phyloP scores from a whole-genome alignment of 2,113 vertebrate genomes.

The Neogale vison region DNA sequence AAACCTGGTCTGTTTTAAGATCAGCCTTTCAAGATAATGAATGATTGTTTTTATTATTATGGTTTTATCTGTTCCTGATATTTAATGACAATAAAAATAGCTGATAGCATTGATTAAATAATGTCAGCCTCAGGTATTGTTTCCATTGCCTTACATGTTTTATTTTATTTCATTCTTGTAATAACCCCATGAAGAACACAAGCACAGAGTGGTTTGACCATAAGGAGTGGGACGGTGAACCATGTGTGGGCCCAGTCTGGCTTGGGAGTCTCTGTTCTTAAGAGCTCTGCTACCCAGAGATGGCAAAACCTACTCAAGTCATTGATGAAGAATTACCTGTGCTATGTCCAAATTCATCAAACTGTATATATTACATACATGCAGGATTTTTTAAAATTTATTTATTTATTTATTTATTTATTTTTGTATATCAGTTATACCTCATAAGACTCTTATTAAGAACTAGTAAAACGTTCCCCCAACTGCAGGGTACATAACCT shows the following conservation, averaged over 20 bases:
- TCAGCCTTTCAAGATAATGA: neutral
- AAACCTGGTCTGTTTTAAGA: neutral
- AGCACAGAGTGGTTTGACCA: neutral
- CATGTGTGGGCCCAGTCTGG: accelerated
- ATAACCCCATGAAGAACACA: neutral
- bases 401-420: neutral
- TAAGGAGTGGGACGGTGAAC: neutral
- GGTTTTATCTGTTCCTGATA: neutral
- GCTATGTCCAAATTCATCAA: neutral
- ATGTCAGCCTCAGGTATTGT: neutral
- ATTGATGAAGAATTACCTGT: neutral
- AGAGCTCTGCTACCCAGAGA: neutral
- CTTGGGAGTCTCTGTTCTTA: neutral
- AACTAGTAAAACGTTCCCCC: no score
- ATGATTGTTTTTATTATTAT: neutral
- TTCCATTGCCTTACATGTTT: neutral
- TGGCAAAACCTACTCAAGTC: neutral
- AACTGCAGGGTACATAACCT: no score
- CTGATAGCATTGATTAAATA: neutral
- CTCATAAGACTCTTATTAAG: neutral
- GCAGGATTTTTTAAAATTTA: no score
- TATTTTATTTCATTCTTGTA: neutral
- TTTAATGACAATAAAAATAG: neutral
- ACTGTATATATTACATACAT: neutral
- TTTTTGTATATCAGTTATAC: neutral